Percentiles rank a stretch among this genome's conserved stretches.
Conservation (phyloP, 2,888 invertebrate species). For the Therioaphis trifolii region DNA sequence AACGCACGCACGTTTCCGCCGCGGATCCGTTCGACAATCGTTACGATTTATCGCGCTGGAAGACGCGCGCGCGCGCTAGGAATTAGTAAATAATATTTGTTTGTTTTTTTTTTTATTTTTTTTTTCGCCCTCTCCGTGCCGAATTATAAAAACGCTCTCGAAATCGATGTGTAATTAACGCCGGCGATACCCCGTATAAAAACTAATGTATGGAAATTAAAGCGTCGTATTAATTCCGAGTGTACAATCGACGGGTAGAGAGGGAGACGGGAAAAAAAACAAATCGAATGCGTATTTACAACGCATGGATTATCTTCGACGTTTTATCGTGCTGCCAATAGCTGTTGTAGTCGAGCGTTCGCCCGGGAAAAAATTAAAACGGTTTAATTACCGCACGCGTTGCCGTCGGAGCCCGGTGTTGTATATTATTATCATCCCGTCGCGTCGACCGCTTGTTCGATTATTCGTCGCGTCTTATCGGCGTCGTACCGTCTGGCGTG, state of each 20-base stretch:
- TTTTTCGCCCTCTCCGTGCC: background rate
- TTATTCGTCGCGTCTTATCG: background rate
- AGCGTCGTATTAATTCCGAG: background rate
- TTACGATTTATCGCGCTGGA: too few species aligned
- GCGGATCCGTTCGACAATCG: too few species aligned
- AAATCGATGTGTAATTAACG: background rate
- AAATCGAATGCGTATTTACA: background rate
- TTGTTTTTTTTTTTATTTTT: background rate
- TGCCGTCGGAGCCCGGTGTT: background rate
- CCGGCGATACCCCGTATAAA: background rate
- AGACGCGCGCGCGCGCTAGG: too few species aligned
- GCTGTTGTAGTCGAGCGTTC: background rate
- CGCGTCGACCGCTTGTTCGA: background rate
- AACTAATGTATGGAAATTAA: background rate
- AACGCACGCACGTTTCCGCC: too few species aligned
- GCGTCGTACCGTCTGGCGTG: background rate
- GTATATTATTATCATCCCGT: too few species aligned
- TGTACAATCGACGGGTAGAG: background rate
- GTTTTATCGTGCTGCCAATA: background rate
- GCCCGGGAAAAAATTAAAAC: background rate
- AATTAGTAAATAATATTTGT: too few species aligned
- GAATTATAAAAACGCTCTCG: background rate
- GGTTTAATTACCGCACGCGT: background rate
- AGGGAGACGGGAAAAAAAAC: background rate
- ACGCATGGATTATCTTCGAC: conserved; percentile 5